Evolutionary conservation across 2,113 vertebrate genomes (phyloP), one percentile per base, ranked within the genome.

Genomic region (Tapirus terrestris): DNA sequence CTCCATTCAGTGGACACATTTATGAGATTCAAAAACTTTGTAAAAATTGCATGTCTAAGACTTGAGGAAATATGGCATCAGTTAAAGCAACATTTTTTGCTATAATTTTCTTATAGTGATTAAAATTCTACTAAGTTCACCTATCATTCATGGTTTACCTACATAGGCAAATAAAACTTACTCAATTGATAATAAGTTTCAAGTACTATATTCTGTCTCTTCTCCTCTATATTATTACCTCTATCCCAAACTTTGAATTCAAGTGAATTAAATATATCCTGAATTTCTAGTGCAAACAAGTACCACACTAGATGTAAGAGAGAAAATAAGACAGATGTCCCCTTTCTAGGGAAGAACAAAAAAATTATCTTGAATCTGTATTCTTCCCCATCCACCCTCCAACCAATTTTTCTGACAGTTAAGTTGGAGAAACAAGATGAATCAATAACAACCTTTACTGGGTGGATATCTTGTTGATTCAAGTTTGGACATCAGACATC

Each of bases 41-140:
- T 68, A 75, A 96, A 93, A 89, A 82, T 8, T 85, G 27, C n/a
- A 80, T 5, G 91, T 36, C 31, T 36, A 94, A 81, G 51, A 76
- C 6, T 67, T 68, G 61, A 79, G 23, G 11, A 70, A 95, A 87
- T 58, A 45, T 5, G 39, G 2, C 53, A 61, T 43, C 51, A 84
- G 27, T 60, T 77, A 73, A 43, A 67, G 14, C 39, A 91, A 0
- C 84, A 61, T 48, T 53, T 91, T 87, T 88, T 70, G 27, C 53
- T 89, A 92, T 63, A 82, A 87, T 76, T 67, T 83, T 51, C 68
- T 39, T n/a, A 14, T 5, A 89, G 27, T 85, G 27, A 91, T 45
- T 94, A 58, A 82, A 96, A 97, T 72, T 82, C 39, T 91, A 94
- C 8, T 70, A 88, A 82, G 29, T 84, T 60, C 63, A 84, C 3